These are phyloP conservation scores for Lasiurus cinereus DNA, from an alignment of 2,113 vertebrate genomes.

Conservation along the genomic window DNA sequence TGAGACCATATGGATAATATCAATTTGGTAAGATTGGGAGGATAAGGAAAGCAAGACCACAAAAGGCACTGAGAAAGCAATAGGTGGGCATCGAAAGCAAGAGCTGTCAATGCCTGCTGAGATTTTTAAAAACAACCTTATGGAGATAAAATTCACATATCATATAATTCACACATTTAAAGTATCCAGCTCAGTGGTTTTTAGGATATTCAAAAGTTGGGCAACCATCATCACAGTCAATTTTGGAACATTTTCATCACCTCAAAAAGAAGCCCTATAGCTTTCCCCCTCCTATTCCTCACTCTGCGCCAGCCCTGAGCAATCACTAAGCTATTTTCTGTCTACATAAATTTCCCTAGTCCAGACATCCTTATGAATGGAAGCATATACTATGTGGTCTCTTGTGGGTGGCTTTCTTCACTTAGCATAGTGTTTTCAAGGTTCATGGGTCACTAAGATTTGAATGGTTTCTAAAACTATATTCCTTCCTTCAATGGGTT, in stretches of 20 bases:
- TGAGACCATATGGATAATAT: background rate
- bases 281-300: background rate
- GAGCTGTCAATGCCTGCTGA: background rate
- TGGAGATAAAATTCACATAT: background rate
- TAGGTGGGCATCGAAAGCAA: background rate
- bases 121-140: background rate
- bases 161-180: background rate
- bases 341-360: background rate
- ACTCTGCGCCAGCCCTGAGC: background rate
- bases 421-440: background rate
- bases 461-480: slow-evolving; percentile 29
- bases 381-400: background rate
- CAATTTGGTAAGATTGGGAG: background rate
- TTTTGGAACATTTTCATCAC: slow-evolving; percentile 15
- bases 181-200: background rate
- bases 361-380: background rate
- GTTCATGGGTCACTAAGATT: background rate
- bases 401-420: background rate
- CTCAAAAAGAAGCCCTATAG: background rate
- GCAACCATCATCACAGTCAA: background rate
- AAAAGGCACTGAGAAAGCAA: background rate
- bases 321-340: background rate
- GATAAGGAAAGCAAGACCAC: background rate
- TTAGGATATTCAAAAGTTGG: background rate
- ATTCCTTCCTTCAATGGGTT: background rate